Evolutionary conservation across 2,113 vertebrate genomes (phyloP), one percentile per base, ranked within the genome.

Genomic region (Leptobrachium leishanense): DNA sequence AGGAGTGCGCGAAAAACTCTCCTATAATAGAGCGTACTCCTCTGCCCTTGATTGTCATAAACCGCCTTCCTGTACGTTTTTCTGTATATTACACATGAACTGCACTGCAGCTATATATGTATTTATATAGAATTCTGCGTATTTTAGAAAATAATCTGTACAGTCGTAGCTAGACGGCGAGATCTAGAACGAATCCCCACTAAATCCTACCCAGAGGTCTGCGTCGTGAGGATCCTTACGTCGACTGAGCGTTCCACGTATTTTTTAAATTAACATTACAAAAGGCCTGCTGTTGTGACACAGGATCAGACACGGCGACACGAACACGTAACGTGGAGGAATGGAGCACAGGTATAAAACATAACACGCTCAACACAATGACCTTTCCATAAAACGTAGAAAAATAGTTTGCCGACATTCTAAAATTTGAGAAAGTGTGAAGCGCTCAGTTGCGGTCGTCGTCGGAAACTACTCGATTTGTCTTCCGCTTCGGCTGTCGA

Each of bases 401-500:
- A 69, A 82, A 78, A 1, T 83, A 76, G 76, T 68, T 31, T 82
- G 63, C 77, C 84, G 79, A 54, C 84, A 85, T 62, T 85, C 82
- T 62, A 70, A 83, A 63, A 85, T 84, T 44, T 70, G 2, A 15
- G 43, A 74, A 20, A 84, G 82, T 46, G 82, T 63, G 72, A 70
- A 20, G 46, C 83, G 82, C 84, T 79, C 66, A 41, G 57, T 44
- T 57, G 68, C 81, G 63, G 75, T 81, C 79, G 63, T 73, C 42
- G 57, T 68, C 73, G 53, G 69, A n/a, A 76, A 9, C 89, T 89
- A 99, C 86, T 99, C 98, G 1, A 96, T 98, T 85, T 97, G 97
- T 75, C 96, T 93, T 83, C 93, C 95, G 72, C 92, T 96, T 89
- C 96, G 93, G 91, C 93, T 96, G 83, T 99, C 98, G 83, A 98